Evolutionary conservation across 2,888 invertebrate species (phyloP).

Genomic region (Coelogynopora nodosa): DNA sequence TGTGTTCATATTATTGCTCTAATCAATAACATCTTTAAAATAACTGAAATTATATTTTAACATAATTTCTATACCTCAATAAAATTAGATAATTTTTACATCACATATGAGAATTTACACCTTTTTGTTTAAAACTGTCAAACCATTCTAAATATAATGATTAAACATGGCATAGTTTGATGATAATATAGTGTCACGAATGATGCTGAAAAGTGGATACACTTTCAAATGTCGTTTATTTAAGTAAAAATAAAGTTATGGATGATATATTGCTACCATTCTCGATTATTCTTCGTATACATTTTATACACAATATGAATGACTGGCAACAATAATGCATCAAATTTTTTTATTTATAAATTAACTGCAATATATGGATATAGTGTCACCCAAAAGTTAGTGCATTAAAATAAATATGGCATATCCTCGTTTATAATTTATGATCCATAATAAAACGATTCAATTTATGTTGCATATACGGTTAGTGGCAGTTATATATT

Average conservation of each 20-base stretch:
- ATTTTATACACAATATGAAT: background rate
- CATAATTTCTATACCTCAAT: background rate
- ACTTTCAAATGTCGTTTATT: background rate
- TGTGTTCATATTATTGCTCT: too few species aligned
- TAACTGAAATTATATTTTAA: too few species aligned
- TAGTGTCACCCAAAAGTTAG: background rate
- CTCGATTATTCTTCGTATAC: background rate
- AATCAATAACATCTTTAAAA: too few species aligned
- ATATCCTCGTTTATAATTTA: slow-evolving; percentile 1
- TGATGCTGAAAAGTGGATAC: background rate
- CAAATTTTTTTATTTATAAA: background rate
- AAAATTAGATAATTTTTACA: background rate
- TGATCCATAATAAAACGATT: background rate
- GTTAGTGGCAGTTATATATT: background rate
- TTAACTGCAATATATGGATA: background rate
- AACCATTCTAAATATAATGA: background rate
- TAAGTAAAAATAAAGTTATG: background rate
- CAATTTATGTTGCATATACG: background rate
- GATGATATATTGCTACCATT: background rate
- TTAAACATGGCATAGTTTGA: background rate
- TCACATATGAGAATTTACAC: background rate
- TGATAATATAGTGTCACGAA: slow-evolving; percentile 2
- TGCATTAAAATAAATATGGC: background rate
- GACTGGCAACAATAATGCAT: background rate
- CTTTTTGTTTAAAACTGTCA: background rate